Evolutionary conservation across 2,113 vertebrate species (phyloP), one percentile per base, ranked within the genome.

Genomic region (Cyanocitta stelleri): DNA sequence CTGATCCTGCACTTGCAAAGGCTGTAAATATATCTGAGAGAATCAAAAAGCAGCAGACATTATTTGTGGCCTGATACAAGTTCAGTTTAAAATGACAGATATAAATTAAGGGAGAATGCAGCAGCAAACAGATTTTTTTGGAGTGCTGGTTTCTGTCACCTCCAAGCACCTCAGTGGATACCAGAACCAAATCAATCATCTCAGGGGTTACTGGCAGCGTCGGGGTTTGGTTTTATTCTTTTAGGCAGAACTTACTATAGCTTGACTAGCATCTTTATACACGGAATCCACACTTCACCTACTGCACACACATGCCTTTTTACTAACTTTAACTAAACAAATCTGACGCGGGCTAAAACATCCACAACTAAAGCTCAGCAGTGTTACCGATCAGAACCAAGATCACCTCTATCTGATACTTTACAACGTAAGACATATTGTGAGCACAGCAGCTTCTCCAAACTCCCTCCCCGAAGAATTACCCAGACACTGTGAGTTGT

Each of bases 381-480:
- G 5, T 1, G 4, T 16, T 23, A 32, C 7, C 0, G 16, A 67
- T 11, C 1, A 0, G 55, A 84, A 84, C 51, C 9, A 2, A 71
- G 58, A 72, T 22, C 29, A 13, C 16, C 51, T 29, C 16, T 24
- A 20, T 1, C 33, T 23, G n/a, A 10, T 10, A 49, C 30, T 69
- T 41, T 35, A 71, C 39, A 67, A 52, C 32, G 9, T 9, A 58
- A 84, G 33, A 24, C 18, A 3, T 6, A 35, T 8, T 11, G 55
- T 2, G 9, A 78, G n/a, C 46, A 35, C 33, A n/a, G 79, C 21
- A 54, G 59, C 29, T 77, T 8, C 41, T 35, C 43, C 61, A n/a
- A 51, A n/a, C n/a, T 15, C 24, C 8, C 20, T 12, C 49, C 22
- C 13, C 2, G 7, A 13, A 39, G 24, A 59, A 21, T 20, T 26